These are phyloP conservation scores for Crenichthys baileyi DNA, from an alignment of 2,797 vertebrate species.

Conservation along the genomic window DNA sequence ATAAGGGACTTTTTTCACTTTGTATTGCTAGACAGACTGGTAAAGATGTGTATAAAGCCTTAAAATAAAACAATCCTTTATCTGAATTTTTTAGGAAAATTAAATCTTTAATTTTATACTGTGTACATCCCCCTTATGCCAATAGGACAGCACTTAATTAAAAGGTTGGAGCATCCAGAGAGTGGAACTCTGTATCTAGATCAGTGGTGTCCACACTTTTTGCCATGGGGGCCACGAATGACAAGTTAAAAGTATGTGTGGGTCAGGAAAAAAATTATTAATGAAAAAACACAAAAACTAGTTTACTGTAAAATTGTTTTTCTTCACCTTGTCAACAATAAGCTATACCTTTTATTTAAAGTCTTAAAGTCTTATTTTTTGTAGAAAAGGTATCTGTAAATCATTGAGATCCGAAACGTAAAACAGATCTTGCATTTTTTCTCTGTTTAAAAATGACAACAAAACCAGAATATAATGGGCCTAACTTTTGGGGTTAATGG, in stretches of 20 bases:
- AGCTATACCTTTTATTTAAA: neutral
- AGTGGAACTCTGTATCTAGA: neutral
- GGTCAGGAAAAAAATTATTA: neutral
- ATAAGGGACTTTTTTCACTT: neutral
- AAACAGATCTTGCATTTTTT: neutral
- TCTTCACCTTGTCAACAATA: neutral
- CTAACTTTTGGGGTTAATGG: too few relatives aligned
- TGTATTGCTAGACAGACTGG: neutral
- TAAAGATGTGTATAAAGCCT: conserved; percentile 1
- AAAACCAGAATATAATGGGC: too few relatives aligned
- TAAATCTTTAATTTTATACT: neutral
- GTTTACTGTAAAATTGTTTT: neutral
- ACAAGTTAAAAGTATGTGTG: neutral
- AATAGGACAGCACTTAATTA: neutral
- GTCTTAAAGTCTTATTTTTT: neutral
- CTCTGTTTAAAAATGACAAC: neutral
- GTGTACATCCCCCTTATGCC: neutral
- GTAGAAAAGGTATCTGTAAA: neutral
- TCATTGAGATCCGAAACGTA: neutral
- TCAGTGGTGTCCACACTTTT: neutral
- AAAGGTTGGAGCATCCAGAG: neutral
- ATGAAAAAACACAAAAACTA: too few relatives aligned
- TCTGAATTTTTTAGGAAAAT: neutral
- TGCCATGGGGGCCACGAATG: neutral
- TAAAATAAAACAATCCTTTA: neutral